These are phyloP conservation scores for Urocolius indicus DNA, from an alignment of 2,113 vertebrate species.

Conservation along the genomic window DNA sequence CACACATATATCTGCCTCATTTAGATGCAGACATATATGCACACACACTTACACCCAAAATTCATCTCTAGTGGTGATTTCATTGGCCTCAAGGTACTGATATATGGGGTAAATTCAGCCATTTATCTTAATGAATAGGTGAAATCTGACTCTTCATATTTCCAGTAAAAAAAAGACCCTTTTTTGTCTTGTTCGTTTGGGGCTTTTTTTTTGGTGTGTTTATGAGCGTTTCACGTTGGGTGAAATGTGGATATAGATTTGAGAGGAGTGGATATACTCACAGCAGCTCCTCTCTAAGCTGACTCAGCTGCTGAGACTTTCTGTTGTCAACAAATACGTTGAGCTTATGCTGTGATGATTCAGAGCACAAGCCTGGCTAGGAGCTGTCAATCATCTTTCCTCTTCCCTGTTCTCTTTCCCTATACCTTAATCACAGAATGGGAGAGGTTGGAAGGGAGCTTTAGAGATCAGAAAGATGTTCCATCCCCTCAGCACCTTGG, in stretches of 20 bases:
- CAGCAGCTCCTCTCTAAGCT: not conserved
- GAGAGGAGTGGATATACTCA: not conserved
- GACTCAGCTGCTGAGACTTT: not conserved
- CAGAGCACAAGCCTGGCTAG: not conserved
- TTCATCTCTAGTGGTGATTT: not conserved
- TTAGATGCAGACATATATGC: not conserved
- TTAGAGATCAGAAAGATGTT: too few relatives aligned
- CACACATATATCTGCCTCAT: not conserved
- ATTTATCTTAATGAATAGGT: not conserved
- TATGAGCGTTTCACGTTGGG: fast-evolving
- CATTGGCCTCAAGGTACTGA: not conserved
- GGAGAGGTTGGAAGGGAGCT: too few relatives aligned
- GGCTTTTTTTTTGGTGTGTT: not conserved
- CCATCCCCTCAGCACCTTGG: too few relatives aligned
- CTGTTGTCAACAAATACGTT: not conserved
- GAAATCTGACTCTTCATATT: not conserved
- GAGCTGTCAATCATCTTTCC: not conserved
- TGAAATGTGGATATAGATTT: not conserved
- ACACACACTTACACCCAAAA: not conserved
- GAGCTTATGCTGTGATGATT: not conserved
- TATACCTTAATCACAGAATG: not conserved
- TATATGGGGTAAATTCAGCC: not conserved
- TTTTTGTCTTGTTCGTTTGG: too few relatives aligned
- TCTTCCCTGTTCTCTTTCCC: not conserved
- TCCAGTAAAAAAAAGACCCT: fast-evolving